These are phyloP conservation scores for Ara ararauna DNA, from an alignment of 2,797 vertebrate species.

Conservation along the genomic window DNA sequence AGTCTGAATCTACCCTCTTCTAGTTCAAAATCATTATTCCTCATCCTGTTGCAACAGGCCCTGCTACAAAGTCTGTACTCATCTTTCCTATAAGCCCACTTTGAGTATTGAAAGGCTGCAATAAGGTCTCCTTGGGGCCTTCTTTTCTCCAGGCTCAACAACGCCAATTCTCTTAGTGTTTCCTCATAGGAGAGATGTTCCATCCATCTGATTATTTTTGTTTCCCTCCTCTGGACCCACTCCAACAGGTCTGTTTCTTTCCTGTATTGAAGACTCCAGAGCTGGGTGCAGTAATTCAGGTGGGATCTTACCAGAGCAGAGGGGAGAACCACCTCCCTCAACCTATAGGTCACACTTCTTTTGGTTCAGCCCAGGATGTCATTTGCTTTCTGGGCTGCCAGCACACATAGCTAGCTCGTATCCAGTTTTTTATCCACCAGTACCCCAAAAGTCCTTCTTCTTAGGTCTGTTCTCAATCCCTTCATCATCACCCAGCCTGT, in stretches of 20 bases:
- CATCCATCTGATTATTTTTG: not conserved
- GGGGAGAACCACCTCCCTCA: not conserved
- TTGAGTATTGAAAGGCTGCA: not conserved
- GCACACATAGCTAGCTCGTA: fast-evolving
- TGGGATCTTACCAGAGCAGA: not conserved
- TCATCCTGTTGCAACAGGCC: not conserved
- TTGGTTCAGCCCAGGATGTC: not conserved
- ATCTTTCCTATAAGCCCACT: not conserved
- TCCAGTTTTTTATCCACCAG: not conserved
- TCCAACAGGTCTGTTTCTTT: not conserved
- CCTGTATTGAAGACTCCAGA: not conserved
- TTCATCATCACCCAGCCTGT: not conserved
- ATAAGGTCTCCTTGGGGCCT: not conserved
- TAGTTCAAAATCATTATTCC: not conserved
- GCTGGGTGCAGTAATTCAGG: not conserved
- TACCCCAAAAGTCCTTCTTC: not conserved
- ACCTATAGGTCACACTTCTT: not conserved
- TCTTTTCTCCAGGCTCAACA: not conserved
- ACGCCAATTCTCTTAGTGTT: not conserved
- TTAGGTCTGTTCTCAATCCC: not conserved
- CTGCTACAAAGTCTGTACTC: not conserved
- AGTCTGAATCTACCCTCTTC: not conserved
- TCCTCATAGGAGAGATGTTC: not conserved
- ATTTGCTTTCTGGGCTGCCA: not conserved
- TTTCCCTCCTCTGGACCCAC: fast-evolving